These are phyloP conservation scores for Murina feae DNA, from an alignment of 2,113 vertebrate genomes.

Conservation along the genomic window DNA sequence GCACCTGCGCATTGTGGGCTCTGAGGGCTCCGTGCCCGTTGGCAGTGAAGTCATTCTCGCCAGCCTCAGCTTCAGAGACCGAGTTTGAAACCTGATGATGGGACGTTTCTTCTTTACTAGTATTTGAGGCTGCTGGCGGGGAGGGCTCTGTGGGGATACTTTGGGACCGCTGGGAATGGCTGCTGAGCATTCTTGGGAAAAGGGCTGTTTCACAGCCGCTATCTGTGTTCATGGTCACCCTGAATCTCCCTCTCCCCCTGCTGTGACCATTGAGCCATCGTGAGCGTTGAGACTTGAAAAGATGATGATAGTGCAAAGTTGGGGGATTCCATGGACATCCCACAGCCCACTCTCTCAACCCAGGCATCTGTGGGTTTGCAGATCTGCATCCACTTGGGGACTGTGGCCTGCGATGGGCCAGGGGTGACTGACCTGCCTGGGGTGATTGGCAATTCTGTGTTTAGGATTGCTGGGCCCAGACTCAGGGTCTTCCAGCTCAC, in stretches of 20 bases:
- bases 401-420: background rate
- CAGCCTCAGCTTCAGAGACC: too few relatives aligned
- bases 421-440: too few relatives aligned
- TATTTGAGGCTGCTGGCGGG: background rate
- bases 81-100: fast-evolving
- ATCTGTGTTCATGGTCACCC: background rate
- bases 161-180: fast-evolving
- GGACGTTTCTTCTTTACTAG: background rate
- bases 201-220: fast-evolving
- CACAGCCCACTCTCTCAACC: fast-evolving
- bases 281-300: background rate
- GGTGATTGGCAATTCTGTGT: fast-evolving
- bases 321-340: fast-evolving
- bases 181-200: background rate
- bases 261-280: background rate
- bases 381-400: background rate
- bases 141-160: background rate
- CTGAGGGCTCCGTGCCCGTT: fast-evolving
- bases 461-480: fast-evolving
- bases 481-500: fast-evolving
- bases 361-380: background rate
- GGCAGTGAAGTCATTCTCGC: fast-evolving
- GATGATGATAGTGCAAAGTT: fast-evolving
- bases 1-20: background rate
- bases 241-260: background rate